Conservation (phyloP, 2,888 invertebrate genomes). For the Aethes cnicana region DNA sequence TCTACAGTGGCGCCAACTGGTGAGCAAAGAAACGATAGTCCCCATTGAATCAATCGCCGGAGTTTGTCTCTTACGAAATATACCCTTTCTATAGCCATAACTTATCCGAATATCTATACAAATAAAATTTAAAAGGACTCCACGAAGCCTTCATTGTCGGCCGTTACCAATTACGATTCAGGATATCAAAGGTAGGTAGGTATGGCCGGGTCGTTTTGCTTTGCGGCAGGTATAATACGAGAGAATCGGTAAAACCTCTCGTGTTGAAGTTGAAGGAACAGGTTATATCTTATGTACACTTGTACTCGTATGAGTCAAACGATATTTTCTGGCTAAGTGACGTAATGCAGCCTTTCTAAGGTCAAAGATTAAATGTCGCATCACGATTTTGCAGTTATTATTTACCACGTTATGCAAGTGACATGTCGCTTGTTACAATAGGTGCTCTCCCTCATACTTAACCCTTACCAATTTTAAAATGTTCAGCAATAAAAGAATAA, state of each 20-base stretch:
- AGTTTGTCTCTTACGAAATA: no score
- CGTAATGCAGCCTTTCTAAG: conserved; percentile 47
- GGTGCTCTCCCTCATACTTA: neutral
- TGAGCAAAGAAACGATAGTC: no score
- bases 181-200: no score
- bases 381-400: neutral
- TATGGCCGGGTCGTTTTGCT: no score
- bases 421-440: neutral
- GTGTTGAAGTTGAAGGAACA: conserved; percentile 7
- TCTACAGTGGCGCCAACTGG: no score
- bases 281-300: conserved; percentile 5
- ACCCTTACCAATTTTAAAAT: neutral
- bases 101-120: neutral
- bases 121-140: neutral
- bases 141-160: neutral
- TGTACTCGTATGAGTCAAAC: conserved; percentile 2
- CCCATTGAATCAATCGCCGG: no score
- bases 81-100: no score
- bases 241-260: conserved; percentile 19
- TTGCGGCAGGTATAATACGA: no score
- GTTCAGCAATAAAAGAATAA: neutral
- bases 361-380: conserved; percentile 48
- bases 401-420: conserved; percentile 9
- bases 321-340: conserved; percentile 16
- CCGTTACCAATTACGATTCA: no score